phyloP scores from a whole-genome alignment of 2,797 vertebrate species.

The Pristis pectinata region DNA sequence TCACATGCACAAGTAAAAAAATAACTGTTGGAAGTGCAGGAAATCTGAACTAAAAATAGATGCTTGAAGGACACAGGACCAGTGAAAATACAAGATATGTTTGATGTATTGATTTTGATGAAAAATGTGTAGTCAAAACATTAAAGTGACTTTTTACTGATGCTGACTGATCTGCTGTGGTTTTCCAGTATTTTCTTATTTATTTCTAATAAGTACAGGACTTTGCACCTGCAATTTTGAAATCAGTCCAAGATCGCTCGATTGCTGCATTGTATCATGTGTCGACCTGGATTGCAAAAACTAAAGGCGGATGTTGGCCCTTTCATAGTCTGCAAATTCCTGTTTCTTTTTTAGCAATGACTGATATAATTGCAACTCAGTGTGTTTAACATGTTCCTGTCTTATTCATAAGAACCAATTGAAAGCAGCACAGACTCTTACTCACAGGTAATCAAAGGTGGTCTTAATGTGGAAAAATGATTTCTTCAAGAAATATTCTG shows the following conservation, averaged over 20 bases:
- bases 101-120: background rate
- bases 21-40: background rate
- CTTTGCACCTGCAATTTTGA: background rate
- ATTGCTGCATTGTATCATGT: background rate
- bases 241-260: background rate
- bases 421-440: background rate
- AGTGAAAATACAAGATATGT: background rate
- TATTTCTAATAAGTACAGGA: background rate
- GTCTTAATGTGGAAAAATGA: background rate
- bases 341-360: too few species aligned
- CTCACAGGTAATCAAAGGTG: background rate
- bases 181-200: background rate
- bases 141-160: background rate
- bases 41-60: background rate
- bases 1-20: background rate
- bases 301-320: too few species aligned
- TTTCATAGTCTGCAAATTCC: too few species aligned
- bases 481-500: background rate
- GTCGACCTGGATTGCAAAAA: background rate
- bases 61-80: background rate
- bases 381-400: background rate
- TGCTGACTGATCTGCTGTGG: background rate
- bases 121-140: background rate
- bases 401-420: background rate
- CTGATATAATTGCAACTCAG: too few species aligned